These are phyloP conservation scores for Formica aserva DNA, from an alignment of 2,888 invertebrate species.

Conservation along the genomic window DNA sequence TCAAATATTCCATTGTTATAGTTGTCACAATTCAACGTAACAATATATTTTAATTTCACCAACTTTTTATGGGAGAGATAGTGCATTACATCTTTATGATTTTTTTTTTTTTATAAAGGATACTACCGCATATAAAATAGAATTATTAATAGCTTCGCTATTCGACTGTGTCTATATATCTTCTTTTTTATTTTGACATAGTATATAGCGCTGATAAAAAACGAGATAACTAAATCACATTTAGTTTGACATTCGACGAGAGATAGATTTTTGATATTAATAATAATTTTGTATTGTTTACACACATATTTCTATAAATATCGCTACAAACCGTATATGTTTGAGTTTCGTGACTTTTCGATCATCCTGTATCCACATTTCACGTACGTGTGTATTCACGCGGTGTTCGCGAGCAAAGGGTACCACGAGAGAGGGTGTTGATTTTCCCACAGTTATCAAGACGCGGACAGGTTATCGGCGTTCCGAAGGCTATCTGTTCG, in stretches of 20 bases:
- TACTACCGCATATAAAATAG: not conserved
- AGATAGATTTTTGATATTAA: slow-evolving; percentile 4
- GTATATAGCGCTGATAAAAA: not conserved
- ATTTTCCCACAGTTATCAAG: slow-evolving; percentile 80
- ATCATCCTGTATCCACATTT: slow-evolving; percentile 44
- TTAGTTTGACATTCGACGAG: not conserved
- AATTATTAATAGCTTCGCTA: slow-evolving; percentile 4
- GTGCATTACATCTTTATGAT: not conserved
- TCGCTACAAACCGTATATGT: not conserved
- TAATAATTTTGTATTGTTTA: slow-evolving; percentile 16
- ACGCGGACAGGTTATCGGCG: slow-evolving; percentile 68
- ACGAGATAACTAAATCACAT: slow-evolving; percentile 8
- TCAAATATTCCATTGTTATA: slow-evolving; percentile 37
- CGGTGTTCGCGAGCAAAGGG: slow-evolving; percentile 52
- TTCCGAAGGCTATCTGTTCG: slow-evolving; percentile 52
- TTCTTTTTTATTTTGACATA: slow-evolving; percentile 9
- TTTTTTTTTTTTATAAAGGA: slow-evolving; percentile 4
- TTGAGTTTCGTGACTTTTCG: slow-evolving; percentile 47
- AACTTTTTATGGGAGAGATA: not conserved
- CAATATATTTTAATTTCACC: slow-evolving; percentile 20
- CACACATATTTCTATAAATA: slow-evolving; percentile 27
- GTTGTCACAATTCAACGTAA: not conserved
- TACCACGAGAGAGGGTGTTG: slow-evolving; percentile 64
- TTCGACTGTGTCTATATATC: not conserved
- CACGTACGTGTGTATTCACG: slow-evolving; percentile 31